phyloP scores from a whole-genome alignment of 1,140 invertebrate species.

The Caerostris darwini region DNA sequence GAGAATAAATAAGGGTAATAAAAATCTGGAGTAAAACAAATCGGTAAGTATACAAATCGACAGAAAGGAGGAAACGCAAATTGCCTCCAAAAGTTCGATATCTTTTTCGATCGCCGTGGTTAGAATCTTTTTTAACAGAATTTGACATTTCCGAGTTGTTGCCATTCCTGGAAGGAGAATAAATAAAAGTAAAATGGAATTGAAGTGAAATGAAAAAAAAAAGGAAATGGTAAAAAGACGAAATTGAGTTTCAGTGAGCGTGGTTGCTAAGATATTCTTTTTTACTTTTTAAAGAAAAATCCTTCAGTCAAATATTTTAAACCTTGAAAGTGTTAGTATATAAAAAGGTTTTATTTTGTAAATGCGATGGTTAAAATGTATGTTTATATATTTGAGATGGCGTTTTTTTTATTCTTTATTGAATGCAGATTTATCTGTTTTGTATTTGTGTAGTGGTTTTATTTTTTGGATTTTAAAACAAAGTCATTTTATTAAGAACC shows the following conservation, averaged over 20 bases:
- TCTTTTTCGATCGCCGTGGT: neutral
- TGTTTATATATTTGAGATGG: neutral
- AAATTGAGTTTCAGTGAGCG: slow-evolving; percentile 4
- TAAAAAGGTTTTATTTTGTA: neutral
- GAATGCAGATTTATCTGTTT: neutral
- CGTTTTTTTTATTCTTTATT: neutral
- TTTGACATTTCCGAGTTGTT: slow-evolving; percentile 21
- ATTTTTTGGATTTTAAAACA: no score
- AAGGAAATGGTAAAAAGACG: neutral
- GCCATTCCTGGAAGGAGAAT: neutral
- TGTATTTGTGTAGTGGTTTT: neutral
- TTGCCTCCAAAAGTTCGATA: slow-evolving; percentile 27
- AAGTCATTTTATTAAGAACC: no score
- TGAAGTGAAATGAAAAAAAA: neutral
- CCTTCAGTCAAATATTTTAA: neutral
- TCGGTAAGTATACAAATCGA: neutral
- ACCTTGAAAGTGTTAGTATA: neutral
- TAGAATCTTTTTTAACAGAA: slow-evolving; percentile 31
- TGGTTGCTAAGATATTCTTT: neutral
- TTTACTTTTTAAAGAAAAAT: no score
- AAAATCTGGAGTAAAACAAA: slow-evolving; percentile 29
- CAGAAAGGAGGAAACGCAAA: neutral
- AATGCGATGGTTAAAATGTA: neutral
- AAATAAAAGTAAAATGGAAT: slow-evolving; percentile 1
- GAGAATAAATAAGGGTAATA: slow-evolving; percentile 29